Evolutionary conservation across 2,888 invertebrate genomes (phyloP).

Genomic region (Agonopterix subpropinquella): DNA sequence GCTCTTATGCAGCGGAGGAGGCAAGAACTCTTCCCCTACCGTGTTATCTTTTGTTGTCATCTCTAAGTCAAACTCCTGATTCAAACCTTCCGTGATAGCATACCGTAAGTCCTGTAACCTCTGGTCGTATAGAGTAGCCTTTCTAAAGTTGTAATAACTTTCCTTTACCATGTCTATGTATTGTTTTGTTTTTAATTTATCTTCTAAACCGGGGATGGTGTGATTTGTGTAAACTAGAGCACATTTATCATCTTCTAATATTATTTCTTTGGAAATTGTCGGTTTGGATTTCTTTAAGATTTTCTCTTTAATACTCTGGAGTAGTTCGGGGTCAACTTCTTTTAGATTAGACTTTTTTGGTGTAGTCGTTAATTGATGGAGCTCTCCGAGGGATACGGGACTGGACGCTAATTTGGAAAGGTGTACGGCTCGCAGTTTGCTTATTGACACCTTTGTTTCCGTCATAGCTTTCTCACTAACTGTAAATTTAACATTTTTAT

Average conservation of each 20-base stretch:
- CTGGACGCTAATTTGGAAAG: constrained; percentile 79
- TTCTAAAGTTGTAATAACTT: constrained; percentile 68
- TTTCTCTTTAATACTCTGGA: constrained; percentile 59
- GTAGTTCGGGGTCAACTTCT: constrained; percentile 58
- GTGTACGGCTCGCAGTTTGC: constrained; percentile 79
- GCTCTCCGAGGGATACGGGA: constrained; percentile 73
- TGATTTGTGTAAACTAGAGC: constrained; percentile 58
- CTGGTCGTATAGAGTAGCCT: constrained; percentile 63
- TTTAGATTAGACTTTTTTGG: constrained; percentile 31
- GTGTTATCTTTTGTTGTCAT: constrained; percentile 11
- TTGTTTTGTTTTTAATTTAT: constrained; percentile 50
- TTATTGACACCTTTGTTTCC: constrained; percentile 80
- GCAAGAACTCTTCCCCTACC: constrained; percentile 15
- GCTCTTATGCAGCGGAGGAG: constrained; percentile 37
- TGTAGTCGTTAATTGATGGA: constrained; percentile 71
- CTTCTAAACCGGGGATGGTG: constrained; percentile 42
- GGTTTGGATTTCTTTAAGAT: constrained; percentile 42
- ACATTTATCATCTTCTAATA: constrained; percentile 61
- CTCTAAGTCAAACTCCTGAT: constrained; percentile 52
- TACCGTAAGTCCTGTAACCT: constrained; percentile 59
- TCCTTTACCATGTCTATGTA: constrained; percentile 58
- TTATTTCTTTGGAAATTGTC: constrained; percentile 22
- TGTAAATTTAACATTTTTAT: constrained; percentile 37
- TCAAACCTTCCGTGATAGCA: constrained; percentile 67
- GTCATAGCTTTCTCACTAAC: constrained; percentile 79